Conservation (phyloP, 2,113 vertebrate genomes). For the Pungitius pungitius region DNA sequence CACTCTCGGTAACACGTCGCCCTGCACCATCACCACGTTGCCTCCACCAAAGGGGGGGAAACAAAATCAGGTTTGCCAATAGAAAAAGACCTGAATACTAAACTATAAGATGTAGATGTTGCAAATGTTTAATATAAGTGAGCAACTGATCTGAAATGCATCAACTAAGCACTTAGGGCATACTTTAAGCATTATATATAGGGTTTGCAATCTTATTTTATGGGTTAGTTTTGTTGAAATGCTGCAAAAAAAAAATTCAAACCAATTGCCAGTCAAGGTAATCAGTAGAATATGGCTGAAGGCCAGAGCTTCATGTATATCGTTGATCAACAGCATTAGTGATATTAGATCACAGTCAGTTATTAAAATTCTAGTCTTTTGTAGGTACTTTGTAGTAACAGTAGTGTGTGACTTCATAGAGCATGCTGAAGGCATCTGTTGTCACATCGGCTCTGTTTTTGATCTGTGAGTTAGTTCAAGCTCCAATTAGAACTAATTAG, state of each 20-base stretch:
- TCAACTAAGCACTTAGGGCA: neutral
- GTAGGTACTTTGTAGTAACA: slow-evolving; percentile 44
- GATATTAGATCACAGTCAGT: slow-evolving; percentile 9
- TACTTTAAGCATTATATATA: slow-evolving; percentile 18
- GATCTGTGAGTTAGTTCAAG: slow-evolving; percentile 71
- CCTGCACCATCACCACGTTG: slow-evolving; percentile 2
- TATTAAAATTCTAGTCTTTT: neutral
- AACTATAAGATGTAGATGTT: slow-evolving; percentile 6
- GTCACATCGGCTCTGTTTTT: slow-evolving; percentile 66
- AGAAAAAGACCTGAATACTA: slow-evolving; percentile 30
- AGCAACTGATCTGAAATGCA: slow-evolving; percentile 4
- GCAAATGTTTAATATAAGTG: neutral
- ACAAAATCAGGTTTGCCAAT: slow-evolving; percentile 39
- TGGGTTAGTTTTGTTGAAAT: neutral
- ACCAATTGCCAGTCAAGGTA: too few species aligned
- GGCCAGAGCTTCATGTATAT: neutral
- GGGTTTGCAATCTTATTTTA: neutral
- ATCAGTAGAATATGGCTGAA: neutral
- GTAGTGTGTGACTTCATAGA: slow-evolving; percentile 68
- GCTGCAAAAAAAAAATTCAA: too few species aligned
- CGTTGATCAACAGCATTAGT: neutral
- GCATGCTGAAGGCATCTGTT: slow-evolving; percentile 72
- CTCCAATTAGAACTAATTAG: slow-evolving; percentile 79
- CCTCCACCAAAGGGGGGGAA: slow-evolving; percentile 29
- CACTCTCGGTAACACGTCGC: slow-evolving; percentile 15